phyloP scores from a whole-genome alignment of 2,113 vertebrate genomes.

The Neodontobutis hainanensis region DNA sequence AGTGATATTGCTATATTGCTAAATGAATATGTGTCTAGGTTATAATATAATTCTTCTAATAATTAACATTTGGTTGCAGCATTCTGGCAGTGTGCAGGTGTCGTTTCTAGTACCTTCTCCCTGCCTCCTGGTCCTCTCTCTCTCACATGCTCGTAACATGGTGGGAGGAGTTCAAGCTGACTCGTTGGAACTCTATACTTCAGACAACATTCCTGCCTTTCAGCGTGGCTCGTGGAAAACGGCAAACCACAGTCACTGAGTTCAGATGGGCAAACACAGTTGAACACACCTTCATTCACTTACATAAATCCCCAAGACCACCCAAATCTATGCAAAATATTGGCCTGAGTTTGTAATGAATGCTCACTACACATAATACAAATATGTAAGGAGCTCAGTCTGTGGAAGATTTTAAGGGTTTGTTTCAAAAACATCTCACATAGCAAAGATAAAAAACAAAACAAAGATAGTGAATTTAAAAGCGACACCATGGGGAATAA shows the following conservation, averaged over 20 bases:
- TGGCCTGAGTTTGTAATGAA: conserved; percentile 21
- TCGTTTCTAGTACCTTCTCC: background rate
- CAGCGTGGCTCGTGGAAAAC: conserved; percentile 31
- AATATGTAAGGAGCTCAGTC: background rate
- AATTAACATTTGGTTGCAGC: background rate
- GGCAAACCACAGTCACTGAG: conserved; percentile 45
- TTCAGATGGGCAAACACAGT: conserved; percentile 23
- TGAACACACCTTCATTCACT: conserved; percentile 40
- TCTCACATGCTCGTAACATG: conserved; percentile 5
- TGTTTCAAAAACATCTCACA: conserved; percentile 2
- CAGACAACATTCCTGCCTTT: conserved; percentile 34
- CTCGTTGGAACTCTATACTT: conserved; percentile 38
- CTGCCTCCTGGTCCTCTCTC: background rate
- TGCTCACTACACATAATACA: conserved; percentile 6
- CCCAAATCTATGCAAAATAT: conserved; percentile 26
- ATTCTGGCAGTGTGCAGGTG: background rate
- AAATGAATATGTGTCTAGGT: too few species aligned
- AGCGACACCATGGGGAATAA: background rate
- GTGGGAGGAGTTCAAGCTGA: conserved; percentile 18
- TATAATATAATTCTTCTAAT: background rate
- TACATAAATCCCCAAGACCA: conserved; percentile 46
- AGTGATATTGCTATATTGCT: too few species aligned
- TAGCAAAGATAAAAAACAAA: background rate
- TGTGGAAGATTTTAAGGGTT: conserved; percentile 5
- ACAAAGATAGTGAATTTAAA: background rate